Evolutionary conservation across 2,113 vertebrate genomes (phyloP).

Genomic region (Ictidomys tridecemlineatus): DNA sequence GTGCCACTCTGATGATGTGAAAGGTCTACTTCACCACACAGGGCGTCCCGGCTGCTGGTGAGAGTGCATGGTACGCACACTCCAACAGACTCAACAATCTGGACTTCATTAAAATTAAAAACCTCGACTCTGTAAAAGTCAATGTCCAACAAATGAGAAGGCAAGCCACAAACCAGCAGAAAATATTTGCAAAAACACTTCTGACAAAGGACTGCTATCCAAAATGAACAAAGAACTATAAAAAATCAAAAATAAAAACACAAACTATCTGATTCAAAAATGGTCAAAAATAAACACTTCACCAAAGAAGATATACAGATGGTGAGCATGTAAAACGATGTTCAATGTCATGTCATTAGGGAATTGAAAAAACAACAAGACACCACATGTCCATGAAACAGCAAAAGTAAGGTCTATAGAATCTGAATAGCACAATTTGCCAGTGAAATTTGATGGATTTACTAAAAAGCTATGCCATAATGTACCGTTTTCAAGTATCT

Average conservation of each 20-base stretch:
- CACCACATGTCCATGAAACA: neutral
- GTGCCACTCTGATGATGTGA: neutral
- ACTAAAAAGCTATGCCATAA: neutral
- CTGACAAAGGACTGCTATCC: neutral
- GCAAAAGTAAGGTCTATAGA: neutral
- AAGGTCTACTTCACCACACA: neutral
- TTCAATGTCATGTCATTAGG: neutral
- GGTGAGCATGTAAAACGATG: neutral
- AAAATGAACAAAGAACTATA: conserved; percentile 38
- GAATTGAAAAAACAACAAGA: neutral
- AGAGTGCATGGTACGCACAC: neutral
- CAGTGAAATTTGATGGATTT: neutral
- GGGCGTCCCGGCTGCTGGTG: neutral
- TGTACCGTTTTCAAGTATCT: neutral
- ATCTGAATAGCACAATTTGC: neutral
- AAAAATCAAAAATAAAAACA: neutral
- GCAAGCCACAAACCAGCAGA: neutral
- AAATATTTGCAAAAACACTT: conserved; percentile 35
- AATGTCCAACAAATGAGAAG: neutral
- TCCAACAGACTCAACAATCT: neutral
- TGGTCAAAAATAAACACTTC: neutral
- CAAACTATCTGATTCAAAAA: neutral
- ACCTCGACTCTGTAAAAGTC: neutral
- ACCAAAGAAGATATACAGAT: neutral
- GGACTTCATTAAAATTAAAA: conserved; percentile 27